Percentiles rank a stretch among this genome's conserved stretches.
phyloP scores from a whole-genome alignment of 2,888 invertebrate genomes.

The Latrodectus elegans region DNA sequence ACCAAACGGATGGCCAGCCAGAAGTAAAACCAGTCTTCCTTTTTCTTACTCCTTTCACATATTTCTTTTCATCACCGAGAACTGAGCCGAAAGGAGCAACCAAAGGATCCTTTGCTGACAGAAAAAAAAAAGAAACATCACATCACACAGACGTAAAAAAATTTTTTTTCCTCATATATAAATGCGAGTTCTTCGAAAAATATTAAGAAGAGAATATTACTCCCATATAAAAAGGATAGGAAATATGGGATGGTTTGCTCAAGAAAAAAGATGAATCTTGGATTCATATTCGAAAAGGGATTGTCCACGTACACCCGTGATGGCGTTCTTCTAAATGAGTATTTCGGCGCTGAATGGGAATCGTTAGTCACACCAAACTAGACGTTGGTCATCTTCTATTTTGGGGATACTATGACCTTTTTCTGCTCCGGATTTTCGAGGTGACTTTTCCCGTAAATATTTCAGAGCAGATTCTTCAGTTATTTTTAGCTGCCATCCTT shows the following conservation, averaged over 20 bases:
- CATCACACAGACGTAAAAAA: conserved; percentile 10
- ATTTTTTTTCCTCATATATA: conserved; percentile 14
- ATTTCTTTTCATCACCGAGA: background rate
- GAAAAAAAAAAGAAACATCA: background rate
- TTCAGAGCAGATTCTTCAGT: too few species aligned
- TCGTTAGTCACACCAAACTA: background rate
- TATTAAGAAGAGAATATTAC: conserved; percentile 51
- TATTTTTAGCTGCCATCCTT: too few species aligned
- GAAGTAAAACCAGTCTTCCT: background rate
- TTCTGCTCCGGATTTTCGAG: background rate
- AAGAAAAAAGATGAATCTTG: background rate
- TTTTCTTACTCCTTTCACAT: background rate
- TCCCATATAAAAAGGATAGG: conserved; percentile 6
- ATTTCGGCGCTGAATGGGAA: conserved; percentile 2
- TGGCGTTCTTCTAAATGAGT: background rate
- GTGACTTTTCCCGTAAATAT: too few species aligned
- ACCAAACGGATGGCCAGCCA: background rate
- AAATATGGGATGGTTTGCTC: conserved; percentile 15
- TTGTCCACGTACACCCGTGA: background rate
- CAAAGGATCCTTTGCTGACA: background rate
- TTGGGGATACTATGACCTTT: background rate
- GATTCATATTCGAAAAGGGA: background rate
- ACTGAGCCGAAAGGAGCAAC: background rate
- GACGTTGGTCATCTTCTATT: conserved; percentile 2
- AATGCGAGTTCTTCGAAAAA: conserved; percentile 40